These are phyloP conservation scores for Momotus momota DNA, from an alignment of 2,797 vertebrate genomes.

Conservation along the genomic window DNA sequence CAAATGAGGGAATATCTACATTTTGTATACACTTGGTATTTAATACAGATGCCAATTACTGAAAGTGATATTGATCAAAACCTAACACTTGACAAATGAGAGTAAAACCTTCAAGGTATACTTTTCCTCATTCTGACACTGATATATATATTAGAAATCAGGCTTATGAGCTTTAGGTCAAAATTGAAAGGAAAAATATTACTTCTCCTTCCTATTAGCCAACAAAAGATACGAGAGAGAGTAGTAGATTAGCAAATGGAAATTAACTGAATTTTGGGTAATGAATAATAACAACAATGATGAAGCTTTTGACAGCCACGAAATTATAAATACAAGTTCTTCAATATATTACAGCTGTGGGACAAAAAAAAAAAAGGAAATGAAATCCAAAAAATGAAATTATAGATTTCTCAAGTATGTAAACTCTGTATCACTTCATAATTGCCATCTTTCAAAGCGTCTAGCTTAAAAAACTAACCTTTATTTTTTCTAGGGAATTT, in stretches of 20 bases:
- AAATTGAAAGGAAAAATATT: constrained; percentile 34
- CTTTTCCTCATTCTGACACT: constrained; percentile 43
- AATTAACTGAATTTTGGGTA: constrained; percentile 57
- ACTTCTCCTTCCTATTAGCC: constrained; percentile 47
- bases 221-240: constrained; percentile 14
- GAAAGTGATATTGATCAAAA: constrained; percentile 25
- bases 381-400: background rate
- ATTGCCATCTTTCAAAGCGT: background rate
- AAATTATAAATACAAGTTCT: constrained; percentile 46
- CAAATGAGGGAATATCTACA: background rate
- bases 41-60: constrained; percentile 28
- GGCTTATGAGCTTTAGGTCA: constrained; percentile 19
- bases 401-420: background rate
- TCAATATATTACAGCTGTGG: background rate
- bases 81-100: background rate
- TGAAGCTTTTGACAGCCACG: constrained; percentile 47
- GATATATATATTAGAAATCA: constrained; percentile 36
- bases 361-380: background rate
- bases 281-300: constrained; percentile 20
- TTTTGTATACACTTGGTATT: background rate
- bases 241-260: constrained; percentile 46
- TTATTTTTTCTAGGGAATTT: background rate
- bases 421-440: background rate
- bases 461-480: background rate
- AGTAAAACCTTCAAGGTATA: constrained; percentile 29